These are phyloP conservation scores for Drosophila seguyi DNA, from an alignment of 1,140 invertebrate genomes.

Conservation along the genomic window DNA sequence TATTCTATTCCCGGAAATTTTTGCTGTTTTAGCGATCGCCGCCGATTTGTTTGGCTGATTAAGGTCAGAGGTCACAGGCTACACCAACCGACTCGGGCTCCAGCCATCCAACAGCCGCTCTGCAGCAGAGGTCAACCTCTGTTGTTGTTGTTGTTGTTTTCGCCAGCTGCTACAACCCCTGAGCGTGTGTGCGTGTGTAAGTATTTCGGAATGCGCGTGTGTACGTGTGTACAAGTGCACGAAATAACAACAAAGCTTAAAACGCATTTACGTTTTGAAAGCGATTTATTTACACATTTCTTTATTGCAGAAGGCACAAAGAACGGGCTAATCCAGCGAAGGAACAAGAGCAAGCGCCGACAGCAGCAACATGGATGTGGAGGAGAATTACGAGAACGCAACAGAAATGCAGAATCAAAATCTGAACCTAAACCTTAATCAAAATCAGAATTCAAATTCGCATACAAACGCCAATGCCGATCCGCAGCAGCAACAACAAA, in stretches of 20 bases:
- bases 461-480: slow-evolving; percentile 28
- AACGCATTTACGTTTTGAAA: slow-evolving; percentile 57
- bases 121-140: slow-evolving; percentile 20
- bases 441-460: slow-evolving; percentile 37
- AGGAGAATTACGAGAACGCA: slow-evolving; percentile 69
- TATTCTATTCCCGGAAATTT: slow-evolving; percentile 38
- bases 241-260: slow-evolving; percentile 61
- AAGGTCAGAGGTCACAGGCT: slow-evolving; percentile 20
- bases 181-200: slow-evolving; percentile 38
- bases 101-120: neutral
- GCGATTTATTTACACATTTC: slow-evolving; percentile 37
- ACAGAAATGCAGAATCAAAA: slow-evolving; percentile 46
- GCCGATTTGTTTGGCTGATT: slow-evolving; percentile 2
- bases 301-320: slow-evolving; percentile 31
- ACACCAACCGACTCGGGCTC: neutral
- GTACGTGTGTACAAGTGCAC: slow-evolving; percentile 18
- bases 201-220: slow-evolving; percentile 28
- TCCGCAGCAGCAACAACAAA: slow-evolving; percentile 46
- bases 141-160: slow-evolving; percentile 29
- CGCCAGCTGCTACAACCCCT: slow-evolving; percentile 37
- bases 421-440: slow-evolving; percentile 30
- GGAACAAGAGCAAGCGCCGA: neutral
- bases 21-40: slow-evolving; percentile 24
- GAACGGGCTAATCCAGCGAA: slow-evolving; percentile 19
- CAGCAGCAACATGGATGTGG: slow-evolving; percentile 64